Evolutionary conservation across 2,888 invertebrate genomes (phyloP), one percentile per base, ranked within the genome.

Genomic region (Latrodectus hesperus): DNA sequence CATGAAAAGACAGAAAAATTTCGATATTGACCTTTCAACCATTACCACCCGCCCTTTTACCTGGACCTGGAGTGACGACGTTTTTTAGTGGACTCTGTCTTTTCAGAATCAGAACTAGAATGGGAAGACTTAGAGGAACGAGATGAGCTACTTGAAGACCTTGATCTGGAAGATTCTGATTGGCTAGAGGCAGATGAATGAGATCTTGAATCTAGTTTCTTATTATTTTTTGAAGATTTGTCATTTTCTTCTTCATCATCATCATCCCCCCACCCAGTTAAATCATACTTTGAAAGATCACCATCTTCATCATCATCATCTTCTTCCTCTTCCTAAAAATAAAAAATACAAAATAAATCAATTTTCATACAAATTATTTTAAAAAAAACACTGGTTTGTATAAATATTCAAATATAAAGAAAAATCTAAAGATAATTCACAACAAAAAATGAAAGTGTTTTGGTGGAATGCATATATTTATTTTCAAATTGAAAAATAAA

Each of bases 221-320:
- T 84, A 26, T 79, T 65, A 60, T 74, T 60, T 72, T 81, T 77
- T 26, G 53, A 71, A 55, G 52, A 51, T 67, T 67, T 55, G 10
- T 76, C 72, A 76, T 76, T 60, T 51, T 83, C 73, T 65, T 72
- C 70, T 14, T 80, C 75, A 0, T 79, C 74, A 0, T 80, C 82
- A 51, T 89, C 89, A 84, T 89, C 89, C 26, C 89, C 87, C 89
- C 89, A 89, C 14, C 89, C 89, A 26, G 83, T 92, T 70, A 96
- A 93, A 91, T 96, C 95, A 92, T 96, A 96, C 92, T 96, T 96
- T 49, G 96, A 95, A 74, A 96, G 93, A 92, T 96, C 96, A 14
- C 94, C 95, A 89, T 94, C 92, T 89, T 92, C 92, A 67, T 92
- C 92, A 11, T 92, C 92, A 10, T 94, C 94, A 0, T 94, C 94